A percentile compares a stretch with the other conserved stretches of the same genome.
phyloP scores from a whole-genome alignment of 2,888 invertebrate genomes.

The Phyllotreta striolata region DNA sequence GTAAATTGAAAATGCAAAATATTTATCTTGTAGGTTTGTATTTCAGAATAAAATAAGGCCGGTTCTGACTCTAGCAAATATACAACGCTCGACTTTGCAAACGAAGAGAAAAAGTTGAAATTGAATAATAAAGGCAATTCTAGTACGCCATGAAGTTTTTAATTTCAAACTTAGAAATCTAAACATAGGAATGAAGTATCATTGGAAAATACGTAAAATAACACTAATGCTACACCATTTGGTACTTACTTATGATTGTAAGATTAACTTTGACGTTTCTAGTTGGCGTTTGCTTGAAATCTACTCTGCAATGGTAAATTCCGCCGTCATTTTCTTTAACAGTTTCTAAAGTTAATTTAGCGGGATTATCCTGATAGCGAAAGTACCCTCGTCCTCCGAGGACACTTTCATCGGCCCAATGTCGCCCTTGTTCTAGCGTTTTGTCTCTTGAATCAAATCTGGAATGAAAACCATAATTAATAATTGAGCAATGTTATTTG shows the following conservation, averaged over 20 bases:
- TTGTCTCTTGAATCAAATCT: slow-evolving; percentile 81
- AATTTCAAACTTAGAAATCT: slow-evolving; percentile 20
- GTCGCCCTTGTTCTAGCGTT: slow-evolving; percentile 75
- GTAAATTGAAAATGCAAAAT: too few species aligned
- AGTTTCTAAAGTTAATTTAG: slow-evolving; percentile 77
- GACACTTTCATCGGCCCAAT: slow-evolving; percentile 81
- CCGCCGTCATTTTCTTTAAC: slow-evolving; percentile 81
- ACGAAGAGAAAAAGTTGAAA: slow-evolving; percentile 19
- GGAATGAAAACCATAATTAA: slow-evolving; percentile 47
- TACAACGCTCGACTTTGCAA: not conserved
- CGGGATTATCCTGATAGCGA: slow-evolving; percentile 76
- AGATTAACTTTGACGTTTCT: slow-evolving; percentile 87
- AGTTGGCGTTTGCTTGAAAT: slow-evolving; percentile 89
- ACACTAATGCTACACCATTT: slow-evolving; percentile 1
- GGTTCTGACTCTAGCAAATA: not conserved
- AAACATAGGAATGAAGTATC: slow-evolving; percentile 21
- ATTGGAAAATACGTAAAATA: slow-evolving; percentile 12
- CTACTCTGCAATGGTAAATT: slow-evolving; percentile 86
- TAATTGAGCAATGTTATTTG: not conserved
- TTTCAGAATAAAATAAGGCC: not conserved
- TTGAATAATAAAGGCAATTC: slow-evolving; percentile 29
- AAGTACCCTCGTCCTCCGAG: slow-evolving; percentile 82
- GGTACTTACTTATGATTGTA: slow-evolving; percentile 85
- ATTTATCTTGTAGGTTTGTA: too few species aligned
- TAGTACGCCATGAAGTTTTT: slow-evolving; percentile 8